Conservation (phyloP, 2,113 vertebrate genomes). For the Labrus mixtus region DNA sequence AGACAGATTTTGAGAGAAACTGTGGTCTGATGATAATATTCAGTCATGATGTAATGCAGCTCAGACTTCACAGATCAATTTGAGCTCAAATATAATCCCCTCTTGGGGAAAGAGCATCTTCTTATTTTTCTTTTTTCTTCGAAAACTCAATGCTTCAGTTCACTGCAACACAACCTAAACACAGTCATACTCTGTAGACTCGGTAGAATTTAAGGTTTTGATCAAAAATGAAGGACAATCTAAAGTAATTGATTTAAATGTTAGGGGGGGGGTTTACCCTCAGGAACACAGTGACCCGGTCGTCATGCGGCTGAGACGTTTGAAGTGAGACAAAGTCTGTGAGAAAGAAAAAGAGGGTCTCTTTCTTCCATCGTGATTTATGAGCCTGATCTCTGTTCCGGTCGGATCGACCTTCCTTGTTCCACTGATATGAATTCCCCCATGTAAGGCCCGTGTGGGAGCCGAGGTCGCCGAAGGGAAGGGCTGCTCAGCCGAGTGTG, state of each 20-base stretch:
- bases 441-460: conserved; percentile 55
- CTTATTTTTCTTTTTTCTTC: no score
- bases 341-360: conserved; percentile 2
- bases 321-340: conserved; percentile 1
- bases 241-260: background rate
- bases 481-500: conserved; percentile 65
- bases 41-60: no score
- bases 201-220: no score
- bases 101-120: no score
- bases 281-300: background rate
- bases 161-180: no score
- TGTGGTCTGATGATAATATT: no score
- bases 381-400: conserved; percentile 4
- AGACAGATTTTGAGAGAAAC: no score
- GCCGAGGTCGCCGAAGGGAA: conserved; percentile 47
- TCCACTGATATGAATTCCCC: conserved; percentile 55
- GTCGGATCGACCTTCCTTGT: conserved; percentile 44
- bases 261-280: background rate
- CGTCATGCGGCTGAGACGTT: background rate
- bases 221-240: no score
- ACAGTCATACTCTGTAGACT: no score
- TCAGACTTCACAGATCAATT: no score
- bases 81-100: no score
- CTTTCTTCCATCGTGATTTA: conserved; percentile 18
- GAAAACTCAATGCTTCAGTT: no score